These are phyloP conservation scores for Diachasma alloeum DNA, from an alignment of 1,140 invertebrate species.

Conservation along the genomic window DNA sequence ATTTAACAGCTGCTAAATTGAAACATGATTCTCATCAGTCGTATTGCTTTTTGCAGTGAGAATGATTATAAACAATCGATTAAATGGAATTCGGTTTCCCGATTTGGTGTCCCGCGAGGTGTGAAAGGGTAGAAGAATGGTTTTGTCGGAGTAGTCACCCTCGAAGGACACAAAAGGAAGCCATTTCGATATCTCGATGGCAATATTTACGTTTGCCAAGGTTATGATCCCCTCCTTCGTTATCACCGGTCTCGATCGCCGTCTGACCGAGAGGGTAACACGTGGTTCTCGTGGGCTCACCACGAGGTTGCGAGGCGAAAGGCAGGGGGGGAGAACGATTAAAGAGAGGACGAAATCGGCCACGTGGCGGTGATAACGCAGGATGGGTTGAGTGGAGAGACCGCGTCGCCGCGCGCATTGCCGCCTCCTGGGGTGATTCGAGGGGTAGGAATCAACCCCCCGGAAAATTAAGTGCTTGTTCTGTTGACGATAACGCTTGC, in stretches of 20 bases:
- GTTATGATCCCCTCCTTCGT: slow-evolving; percentile 56
- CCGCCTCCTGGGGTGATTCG: slow-evolving; percentile 23
- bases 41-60: too few species aligned
- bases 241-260: slow-evolving; percentile 36
- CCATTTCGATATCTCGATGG: slow-evolving; percentile 38
- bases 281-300: slow-evolving; percentile 46
- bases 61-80: too few species aligned
- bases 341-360: slow-evolving; percentile 33
- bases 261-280: slow-evolving; percentile 37
- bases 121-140: too few species aligned
- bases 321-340: slow-evolving; percentile 25
- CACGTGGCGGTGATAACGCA: slow-evolving; percentile 62
- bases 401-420: slow-evolving; percentile 39
- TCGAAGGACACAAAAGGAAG: not conserved
- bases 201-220: slow-evolving; percentile 59
- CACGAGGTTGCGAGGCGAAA: slow-evolving; percentile 28
- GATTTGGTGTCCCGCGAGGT: too few species aligned
- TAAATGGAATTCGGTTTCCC: too few species aligned
- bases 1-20: too few species aligned
- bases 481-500: slow-evolving; percentile 55
- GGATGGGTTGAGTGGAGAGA: slow-evolving; percentile 32
- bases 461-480: slow-evolving; percentile 66
- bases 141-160: not conserved
- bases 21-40: too few species aligned
- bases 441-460: slow-evolving; percentile 57